Evolutionary conservation across 2,888 invertebrate species (phyloP), one percentile per base, ranked within the genome.

Genomic region (Hyposoter dolosus): DNA sequence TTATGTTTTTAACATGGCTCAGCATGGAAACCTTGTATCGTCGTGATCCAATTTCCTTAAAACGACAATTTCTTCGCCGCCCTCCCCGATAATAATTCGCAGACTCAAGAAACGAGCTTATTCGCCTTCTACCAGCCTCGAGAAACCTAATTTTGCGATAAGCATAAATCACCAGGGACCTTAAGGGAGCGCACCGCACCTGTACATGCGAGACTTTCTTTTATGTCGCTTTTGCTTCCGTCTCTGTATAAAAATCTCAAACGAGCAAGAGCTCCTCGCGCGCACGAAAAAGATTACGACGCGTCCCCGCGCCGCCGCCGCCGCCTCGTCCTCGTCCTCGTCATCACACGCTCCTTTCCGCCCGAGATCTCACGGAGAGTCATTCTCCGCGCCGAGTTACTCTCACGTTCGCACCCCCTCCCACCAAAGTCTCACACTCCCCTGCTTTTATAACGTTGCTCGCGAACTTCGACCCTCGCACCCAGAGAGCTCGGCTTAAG

Each of bases 241-340:
- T 32, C 9, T 71, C 35, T 53, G n/a, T 12, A 35, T 19, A 72
- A 15, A 35, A 35, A 35, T 23, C 6, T 6, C 17, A 23, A 43
- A 43, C 5, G 43, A 23, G n/a, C 23, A 12, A 17, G 17, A 72
- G 12, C 75, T 23, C 3, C 45, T 12, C 60, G 75, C 75, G 40
- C 77, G 17, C 66, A 40, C 40, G 9, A 32, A 60, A 32, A 81
- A 86, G 81, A 81, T 86, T 86, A 84, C 77, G 81, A 74, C 84
- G 71, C 77, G 28, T 60, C 9, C 40, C 10, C 4, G 35, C 7
- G 0, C 35, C 40, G 5, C 6, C 35, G 35, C 77, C 40, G 0
- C 35, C 40, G 5, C 6, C 35, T 1, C 77, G 43, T 74, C 19
- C 3, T 35, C 23, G 15, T 71, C 45, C 45, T 56, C 50, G 6